phyloP scores from a whole-genome alignment of 2,888 invertebrate genomes.

The Drosophila parthenogenetica region DNA sequence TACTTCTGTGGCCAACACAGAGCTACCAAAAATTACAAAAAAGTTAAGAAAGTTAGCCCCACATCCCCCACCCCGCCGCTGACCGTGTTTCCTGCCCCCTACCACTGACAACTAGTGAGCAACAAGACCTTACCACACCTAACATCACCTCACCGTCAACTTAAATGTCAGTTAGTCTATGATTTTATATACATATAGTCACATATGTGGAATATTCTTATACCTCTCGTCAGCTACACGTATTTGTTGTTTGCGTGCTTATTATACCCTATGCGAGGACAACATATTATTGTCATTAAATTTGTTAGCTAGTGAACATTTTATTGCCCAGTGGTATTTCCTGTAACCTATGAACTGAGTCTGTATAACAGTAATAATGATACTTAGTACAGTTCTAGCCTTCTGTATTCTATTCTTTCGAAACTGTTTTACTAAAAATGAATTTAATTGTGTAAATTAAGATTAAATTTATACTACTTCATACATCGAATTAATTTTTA shows the following conservation, averaged over 20 bases:
- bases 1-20: constrained; percentile 59
- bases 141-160: constrained; percentile 3
- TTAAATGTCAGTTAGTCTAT: constrained; percentile 42
- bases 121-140: neutral
- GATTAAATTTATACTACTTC: too few relatives aligned
- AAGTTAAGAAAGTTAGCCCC: constrained; percentile 38
- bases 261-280: constrained; percentile 19
- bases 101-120: neutral
- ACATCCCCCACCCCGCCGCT: neutral
- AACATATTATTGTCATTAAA: neutral
- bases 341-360: neutral
- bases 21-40: constrained; percentile 55
- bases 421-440: too few relatives aligned
- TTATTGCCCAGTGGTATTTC: neutral
- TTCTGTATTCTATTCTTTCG: too few relatives aligned
- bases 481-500: too few relatives aligned
- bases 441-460: too few relatives aligned
- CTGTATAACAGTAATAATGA: neutral
- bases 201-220: constrained; percentile 5
- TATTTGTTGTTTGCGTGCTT: constrained; percentile 37
- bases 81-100: neutral
- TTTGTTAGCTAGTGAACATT: neutral
- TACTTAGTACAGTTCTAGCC: neutral
- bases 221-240: neutral
- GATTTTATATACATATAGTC: constrained; percentile 25